Evolutionary conservation across 2,888 invertebrate species (phyloP), one percentile per base, ranked within the genome.

Genomic region (Thymelicus lineola): DNA sequence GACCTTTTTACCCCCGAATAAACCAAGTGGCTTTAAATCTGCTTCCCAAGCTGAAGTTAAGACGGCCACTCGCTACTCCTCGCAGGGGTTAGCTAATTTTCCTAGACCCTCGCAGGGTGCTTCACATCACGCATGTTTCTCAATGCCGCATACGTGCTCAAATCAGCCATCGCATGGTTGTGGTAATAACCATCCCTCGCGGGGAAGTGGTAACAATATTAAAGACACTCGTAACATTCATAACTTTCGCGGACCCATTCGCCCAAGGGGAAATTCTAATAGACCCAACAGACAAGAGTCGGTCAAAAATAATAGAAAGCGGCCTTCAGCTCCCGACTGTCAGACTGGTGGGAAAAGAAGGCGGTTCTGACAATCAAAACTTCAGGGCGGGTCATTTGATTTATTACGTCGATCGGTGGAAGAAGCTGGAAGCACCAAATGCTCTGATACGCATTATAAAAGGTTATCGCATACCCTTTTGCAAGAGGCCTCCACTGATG

Each of bases 391-490:
- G 65, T 28, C 66, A 28, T 7, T 28, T 67, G 7, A 28, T 60
- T 17, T 12, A 46, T 0, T 55, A 38, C 45, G 20, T 55, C 35
- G 17, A 42, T 2, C 55, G 55, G 6, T 72, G 70, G 72, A 59
- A 42, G 42, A n/a, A 66, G 48, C n/a, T 65, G 38, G 65, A 48
- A 6, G 65, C 72, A 9, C 67, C 68, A 20, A 42, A 48, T 7
- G 17, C 48, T 45, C 1, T 72, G 5, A n/a, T 70, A 17, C 20
- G 42, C 45, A 61, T 72, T 53, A 50, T 66, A 48, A 28, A 57
- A 46, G 70, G 70, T 38, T 71, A 72, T 58, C 72, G 70, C 46
- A 67, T 72, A 64, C 70, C 67, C 5, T 72, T 70, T 59, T 2
- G 15, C 1, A n/a, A 55, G 12, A 68, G 58, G 46, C 70, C 68